Evolutionary conservation across 2,113 vertebrate genomes (phyloP).

Genomic region (Silurus asotus): DNA sequence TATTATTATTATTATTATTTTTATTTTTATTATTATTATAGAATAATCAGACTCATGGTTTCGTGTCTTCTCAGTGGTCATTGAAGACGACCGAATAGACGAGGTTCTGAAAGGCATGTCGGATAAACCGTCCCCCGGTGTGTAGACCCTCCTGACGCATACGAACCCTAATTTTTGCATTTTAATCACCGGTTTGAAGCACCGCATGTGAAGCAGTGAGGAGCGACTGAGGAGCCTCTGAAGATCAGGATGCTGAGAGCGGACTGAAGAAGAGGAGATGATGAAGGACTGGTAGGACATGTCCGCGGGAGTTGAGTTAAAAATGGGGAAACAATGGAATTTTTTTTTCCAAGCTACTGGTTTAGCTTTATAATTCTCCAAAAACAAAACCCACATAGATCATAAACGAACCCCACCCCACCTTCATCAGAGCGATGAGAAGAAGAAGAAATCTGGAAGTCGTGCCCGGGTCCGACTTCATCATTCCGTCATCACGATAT

Average conservation of each 20-base stretch:
- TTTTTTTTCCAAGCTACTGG: conserved; percentile 82
- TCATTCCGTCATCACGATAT: neutral
- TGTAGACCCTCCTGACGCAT: conserved; percentile 78
- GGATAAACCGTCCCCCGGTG: conserved; percentile 94
- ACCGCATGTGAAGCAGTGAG: conserved; percentile 78
- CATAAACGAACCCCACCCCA: neutral
- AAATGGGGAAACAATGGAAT: conserved; percentile 55
- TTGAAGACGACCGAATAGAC: conserved; percentile 99
- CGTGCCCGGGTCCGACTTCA: conserved; percentile 8
- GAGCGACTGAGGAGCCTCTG: conserved; percentile 49
- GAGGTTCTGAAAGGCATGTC: conserved; percentile 97
- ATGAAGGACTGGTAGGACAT: conserved; percentile 11
- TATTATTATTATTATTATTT: neutral
- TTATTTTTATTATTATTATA: neutral
- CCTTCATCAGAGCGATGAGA: conserved; percentile 23
- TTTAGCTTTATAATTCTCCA: conserved; percentile 71
- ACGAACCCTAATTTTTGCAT: conserved; percentile 78
- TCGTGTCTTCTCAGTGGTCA: conserved; percentile 82
- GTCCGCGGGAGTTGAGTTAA: conserved; percentile 32
- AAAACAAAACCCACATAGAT: conserved; percentile 69
- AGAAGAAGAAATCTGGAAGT: neutral
- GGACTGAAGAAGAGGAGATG: conserved; percentile 36
- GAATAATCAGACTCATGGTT: neutral
- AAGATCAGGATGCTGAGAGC: conserved; percentile 29
- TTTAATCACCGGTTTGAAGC: conserved; percentile 84